Evolutionary conservation across 2,113 vertebrate genomes (phyloP), one percentile per base, ranked within the genome.

Genomic region (Gallinago jamesoni): DNA sequence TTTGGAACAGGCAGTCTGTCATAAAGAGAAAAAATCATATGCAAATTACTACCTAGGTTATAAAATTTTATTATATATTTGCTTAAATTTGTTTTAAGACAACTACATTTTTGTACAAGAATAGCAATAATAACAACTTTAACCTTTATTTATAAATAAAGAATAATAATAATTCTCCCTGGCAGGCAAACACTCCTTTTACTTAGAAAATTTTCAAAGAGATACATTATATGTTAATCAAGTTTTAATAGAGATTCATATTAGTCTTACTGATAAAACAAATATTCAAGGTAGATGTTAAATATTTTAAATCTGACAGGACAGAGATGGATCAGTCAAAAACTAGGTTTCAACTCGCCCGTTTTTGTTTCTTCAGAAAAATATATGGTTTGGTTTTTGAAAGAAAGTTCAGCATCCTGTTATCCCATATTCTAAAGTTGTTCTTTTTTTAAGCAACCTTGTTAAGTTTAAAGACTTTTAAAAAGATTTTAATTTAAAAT

Each of bases 221-320:
- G 9, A 28, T 9, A 35, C 0, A 5, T 48, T 43, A 25, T 28
- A 3, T 8, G 2, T 31, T 59, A 35, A 13, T 50, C 4, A 3
- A 4, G 31, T 60, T 88, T 69, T 41, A 33, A 41, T 10, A 4
- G 16, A n/a, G 10, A 37, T 90, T 74, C 11, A 13, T 56, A 43
- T 47, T 78, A 48, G 22, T 57, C 27, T 75, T 21, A 23, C 3
- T 9, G 3, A 6, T 41, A 50, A 55, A 76, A 28, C 24, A 80
- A 53, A 85, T 79, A 57, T 10, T 35, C 12, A 75, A 69, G 82
- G 7, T 35, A 1, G 0, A 4, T 33, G 6, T 6, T 63, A 33
- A 79, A 67, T 1, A 17, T 35, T 53, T 45, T 0, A 24, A 4
- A 50, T 76, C 75, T 83, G n/a, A n/a, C 14, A 45, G 9, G 14